A percentile compares a stretch with the other conserved stretches of the same genome.
phyloP scores from a whole-genome alignment of 2,888 invertebrate species.

The Ichneumon xanthorius region DNA sequence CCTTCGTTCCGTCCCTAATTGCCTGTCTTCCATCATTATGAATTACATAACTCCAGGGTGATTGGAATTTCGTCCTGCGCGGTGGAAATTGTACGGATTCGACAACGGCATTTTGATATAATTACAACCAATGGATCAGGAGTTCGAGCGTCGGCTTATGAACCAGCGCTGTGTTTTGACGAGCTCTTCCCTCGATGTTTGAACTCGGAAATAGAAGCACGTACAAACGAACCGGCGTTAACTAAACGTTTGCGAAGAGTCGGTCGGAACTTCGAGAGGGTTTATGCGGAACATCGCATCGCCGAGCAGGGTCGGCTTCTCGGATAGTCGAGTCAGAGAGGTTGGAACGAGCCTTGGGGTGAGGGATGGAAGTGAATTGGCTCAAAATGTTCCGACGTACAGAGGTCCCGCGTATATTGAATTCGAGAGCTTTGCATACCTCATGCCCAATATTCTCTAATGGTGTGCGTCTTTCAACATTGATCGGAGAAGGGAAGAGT shows the following conservation, averaged over 20 bases:
- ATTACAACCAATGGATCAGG: conserved; percentile 1
- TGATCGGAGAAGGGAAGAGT: conserved; percentile 16
- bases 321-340: conserved; percentile 8
- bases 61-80: not conserved
- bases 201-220: conserved; percentile 46
- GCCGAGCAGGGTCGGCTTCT: not conserved
- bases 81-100: not conserved
- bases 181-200: not conserved
- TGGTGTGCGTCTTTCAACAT: conserved; percentile 18
- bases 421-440: conserved; percentile 60
- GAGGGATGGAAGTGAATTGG: conserved; percentile 37
- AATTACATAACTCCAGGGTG: conserved; percentile 1
- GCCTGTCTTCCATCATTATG: conserved; percentile 12
- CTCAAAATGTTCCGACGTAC: conserved; percentile 20
- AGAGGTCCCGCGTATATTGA: conserved; percentile 38
- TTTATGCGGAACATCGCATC: conserved; percentile 26
- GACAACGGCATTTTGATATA: not conserved
- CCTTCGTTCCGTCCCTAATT: conserved; percentile 19
- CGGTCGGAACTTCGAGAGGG: conserved; percentile 43
- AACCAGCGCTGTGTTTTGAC: not conserved
- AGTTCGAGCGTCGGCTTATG: conserved; percentile 12
- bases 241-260: conserved; percentile 47
- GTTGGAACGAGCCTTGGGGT: conserved; percentile 5
- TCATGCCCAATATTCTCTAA: conserved; percentile 54
- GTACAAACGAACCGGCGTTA: conserved; percentile 16